phyloP scores from a whole-genome alignment of 2,888 invertebrate species.

The Orthosia gracilis region DNA sequence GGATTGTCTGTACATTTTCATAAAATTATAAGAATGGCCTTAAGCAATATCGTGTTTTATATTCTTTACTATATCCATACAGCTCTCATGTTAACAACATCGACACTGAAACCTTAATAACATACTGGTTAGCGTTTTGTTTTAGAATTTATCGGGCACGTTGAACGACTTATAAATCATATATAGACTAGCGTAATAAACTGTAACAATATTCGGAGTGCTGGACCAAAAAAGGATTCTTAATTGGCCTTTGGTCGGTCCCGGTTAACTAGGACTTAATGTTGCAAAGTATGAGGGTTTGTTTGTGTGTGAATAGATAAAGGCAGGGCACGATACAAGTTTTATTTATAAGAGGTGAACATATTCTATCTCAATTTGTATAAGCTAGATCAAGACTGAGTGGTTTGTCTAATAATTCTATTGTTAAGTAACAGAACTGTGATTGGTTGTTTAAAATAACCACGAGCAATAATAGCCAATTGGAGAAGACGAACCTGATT shows the following conservation, averaged over 20 bases:
- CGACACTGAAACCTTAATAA: slow-evolving; percentile 78
- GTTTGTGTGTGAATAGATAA: slow-evolving; percentile 1
- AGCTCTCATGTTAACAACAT: slow-evolving; percentile 72
- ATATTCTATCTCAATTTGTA: not conserved
- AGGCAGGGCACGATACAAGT: not conserved
- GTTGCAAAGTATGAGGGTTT: slow-evolving; percentile 1
- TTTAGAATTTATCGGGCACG: slow-evolving; percentile 66
- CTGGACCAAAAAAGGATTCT: slow-evolving; percentile 58
- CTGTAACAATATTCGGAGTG: slow-evolving; percentile 53
- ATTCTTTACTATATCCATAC: not conserved
- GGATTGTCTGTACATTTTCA: not conserved
- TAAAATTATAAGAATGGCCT: not conserved
- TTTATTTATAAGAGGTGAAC: not conserved
- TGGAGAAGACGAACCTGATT: too few species aligned
- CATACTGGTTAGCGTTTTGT: slow-evolving; percentile 68
- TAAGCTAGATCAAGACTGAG: not conserved
- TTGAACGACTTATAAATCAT: slow-evolving; percentile 62
- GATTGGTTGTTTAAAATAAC: not conserved
- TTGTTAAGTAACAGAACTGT: not conserved
- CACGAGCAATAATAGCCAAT: too few species aligned
- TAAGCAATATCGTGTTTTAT: not conserved
- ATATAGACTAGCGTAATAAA: slow-evolving; percentile 39
- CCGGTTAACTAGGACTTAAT: slow-evolving; percentile 28
- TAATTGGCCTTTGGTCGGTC: slow-evolving; percentile 52
- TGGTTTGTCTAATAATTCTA: not conserved